These are phyloP conservation scores for Sebastes cheni DNA, from an alignment of 2,797 vertebrate species.

Conservation along the genomic window DNA sequence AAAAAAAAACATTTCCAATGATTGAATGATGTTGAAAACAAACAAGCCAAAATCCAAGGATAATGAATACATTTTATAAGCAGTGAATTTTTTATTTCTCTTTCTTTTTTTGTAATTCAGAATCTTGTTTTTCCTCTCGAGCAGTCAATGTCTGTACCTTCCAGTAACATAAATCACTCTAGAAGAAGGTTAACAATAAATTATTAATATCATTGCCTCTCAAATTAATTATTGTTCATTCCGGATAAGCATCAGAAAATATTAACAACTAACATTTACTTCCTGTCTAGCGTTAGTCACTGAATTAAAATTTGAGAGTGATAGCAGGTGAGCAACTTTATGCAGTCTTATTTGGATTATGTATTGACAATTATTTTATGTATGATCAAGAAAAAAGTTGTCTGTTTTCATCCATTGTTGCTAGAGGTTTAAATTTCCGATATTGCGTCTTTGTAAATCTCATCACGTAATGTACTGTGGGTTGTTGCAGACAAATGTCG, in stretches of 20 bases:
- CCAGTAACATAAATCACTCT: not conserved
- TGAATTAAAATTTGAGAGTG: not conserved
- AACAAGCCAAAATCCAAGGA: not conserved
- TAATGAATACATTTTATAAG: not conserved
- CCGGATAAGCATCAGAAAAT: not conserved
- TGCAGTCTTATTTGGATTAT: not conserved
- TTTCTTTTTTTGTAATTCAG: not conserved
- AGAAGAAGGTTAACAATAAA: not conserved
- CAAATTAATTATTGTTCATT: not conserved
- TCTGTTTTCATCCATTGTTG: not conserved
- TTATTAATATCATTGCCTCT: not conserved
- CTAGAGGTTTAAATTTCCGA: not conserved
- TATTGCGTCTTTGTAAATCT: not conserved
- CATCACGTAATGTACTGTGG: not conserved
- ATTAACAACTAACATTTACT: not conserved
- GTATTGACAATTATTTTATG: not conserved
- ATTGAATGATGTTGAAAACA: not conserved
- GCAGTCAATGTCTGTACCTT: not conserved
- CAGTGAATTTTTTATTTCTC: not conserved
- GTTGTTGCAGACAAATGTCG: not conserved
- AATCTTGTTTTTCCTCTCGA: not conserved
- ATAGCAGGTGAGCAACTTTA: not conserved
- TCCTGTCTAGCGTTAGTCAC: not conserved
- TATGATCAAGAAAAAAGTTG: not conserved
- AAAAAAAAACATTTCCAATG: not conserved